Percentiles rank a stretch among this genome's conserved stretches.
phyloP scores from a whole-genome alignment of 2,113 vertebrate species.

The Petaurus breviceps region DNA sequence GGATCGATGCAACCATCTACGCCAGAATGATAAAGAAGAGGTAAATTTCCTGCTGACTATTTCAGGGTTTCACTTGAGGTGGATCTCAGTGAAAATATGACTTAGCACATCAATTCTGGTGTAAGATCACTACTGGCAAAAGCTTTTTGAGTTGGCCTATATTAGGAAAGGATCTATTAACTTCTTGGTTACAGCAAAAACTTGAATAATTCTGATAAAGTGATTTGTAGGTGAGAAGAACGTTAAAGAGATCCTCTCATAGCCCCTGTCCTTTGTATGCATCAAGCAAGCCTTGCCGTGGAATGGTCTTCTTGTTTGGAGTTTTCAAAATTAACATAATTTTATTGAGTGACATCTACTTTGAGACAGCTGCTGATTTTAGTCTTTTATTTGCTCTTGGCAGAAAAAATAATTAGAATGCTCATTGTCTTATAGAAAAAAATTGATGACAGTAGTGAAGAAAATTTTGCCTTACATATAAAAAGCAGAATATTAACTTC shows the following conservation, averaged over 20 bases:
- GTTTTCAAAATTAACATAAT: conserved; percentile 4
- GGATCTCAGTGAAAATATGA: not conserved
- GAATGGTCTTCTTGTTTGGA: not conserved
- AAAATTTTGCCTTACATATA: conserved; percentile 3
- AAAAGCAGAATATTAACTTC: not conserved
- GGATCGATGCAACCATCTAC: conserved; percentile 91
- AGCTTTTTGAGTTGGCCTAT: not conserved
- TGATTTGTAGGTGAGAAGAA: not conserved
- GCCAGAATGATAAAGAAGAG: conserved; percentile 90
- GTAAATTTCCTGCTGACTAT: conserved; percentile 58
- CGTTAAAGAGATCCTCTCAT: not conserved
- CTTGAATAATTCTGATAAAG: not conserved
- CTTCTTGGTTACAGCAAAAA: not conserved
- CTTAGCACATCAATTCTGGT: not conserved
- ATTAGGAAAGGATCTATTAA: not conserved
- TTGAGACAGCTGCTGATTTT: not conserved
- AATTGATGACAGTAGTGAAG: not conserved
- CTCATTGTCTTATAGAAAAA: not conserved
- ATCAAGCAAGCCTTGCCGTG: not conserved
- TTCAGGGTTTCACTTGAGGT: not conserved
- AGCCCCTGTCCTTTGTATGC: not conserved
- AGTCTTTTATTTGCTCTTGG: not conserved
- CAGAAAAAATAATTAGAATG: not conserved
- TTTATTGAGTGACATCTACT: not conserved
- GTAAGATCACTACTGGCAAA: not conserved